Evolutionary conservation across 2,797 vertebrate species (phyloP).

Genomic region (Nyctibius grandis): DNA sequence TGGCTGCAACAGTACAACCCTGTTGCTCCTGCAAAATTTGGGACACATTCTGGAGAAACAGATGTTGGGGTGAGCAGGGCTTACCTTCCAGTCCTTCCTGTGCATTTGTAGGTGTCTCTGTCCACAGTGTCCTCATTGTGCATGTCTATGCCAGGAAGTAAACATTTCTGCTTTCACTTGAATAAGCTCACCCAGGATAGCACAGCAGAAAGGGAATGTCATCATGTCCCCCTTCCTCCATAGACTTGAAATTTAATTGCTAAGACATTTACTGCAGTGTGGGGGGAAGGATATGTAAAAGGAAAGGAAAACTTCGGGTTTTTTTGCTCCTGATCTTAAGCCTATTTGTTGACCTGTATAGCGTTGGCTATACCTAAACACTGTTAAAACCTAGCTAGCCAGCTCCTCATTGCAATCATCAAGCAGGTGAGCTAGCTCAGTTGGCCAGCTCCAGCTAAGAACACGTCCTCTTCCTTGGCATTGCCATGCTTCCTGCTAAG

Average conservation of each 20-base stretch:
- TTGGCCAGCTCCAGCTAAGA: not conserved
- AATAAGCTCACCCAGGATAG: not conserved
- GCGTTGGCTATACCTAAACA: fast-evolving
- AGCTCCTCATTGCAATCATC: not conserved
- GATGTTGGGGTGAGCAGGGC: not conserved
- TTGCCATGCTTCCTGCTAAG: not conserved
- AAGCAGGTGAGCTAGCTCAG: not conserved
- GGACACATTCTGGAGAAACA: not conserved
- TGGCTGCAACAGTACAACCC: not conserved
- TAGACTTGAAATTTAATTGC: not conserved
- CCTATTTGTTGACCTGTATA: not conserved
- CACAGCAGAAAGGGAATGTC: not conserved
- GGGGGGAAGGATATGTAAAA: not conserved
- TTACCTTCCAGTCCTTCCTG: not conserved
- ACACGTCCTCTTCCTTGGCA: not conserved
- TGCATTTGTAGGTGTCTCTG: not conserved
- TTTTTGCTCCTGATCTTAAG: not conserved
- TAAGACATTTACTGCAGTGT: not conserved
- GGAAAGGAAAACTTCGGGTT: not conserved
- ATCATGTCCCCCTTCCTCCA: not conserved
- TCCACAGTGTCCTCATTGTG: not conserved
- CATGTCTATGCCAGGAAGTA: not conserved
- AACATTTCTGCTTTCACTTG: not conserved
- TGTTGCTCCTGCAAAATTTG: not conserved
- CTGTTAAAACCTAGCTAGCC: not conserved